A percentile compares a stretch with the other conserved stretches of the same genome.
Conservation (phyloP, 2,113 vertebrate genomes). For the Tychaedon coryphoeus region DNA sequence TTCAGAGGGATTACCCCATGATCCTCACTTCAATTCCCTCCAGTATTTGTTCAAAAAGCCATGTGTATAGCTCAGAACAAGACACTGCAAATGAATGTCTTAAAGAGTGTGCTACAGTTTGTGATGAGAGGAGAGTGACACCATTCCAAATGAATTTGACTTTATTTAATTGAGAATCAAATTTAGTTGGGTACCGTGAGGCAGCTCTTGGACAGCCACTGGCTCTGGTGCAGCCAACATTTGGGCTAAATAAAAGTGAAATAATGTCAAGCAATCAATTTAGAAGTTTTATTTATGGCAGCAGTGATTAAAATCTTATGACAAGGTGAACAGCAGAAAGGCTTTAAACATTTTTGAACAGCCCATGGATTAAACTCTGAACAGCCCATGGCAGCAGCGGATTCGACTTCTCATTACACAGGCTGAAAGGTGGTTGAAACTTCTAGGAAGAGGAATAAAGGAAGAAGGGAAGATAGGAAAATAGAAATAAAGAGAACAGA, state of each 20-base stretch:
- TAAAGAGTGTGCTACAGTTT: not conserved
- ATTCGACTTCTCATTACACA: not conserved
- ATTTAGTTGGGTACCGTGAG: rapidly evolving
- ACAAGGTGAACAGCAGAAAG: not conserved
- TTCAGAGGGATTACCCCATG: not conserved
- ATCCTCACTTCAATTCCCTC: not conserved
- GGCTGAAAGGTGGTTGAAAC: not conserved
- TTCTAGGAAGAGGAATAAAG: not conserved
- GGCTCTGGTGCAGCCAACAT: not conserved
- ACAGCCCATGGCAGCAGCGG: rapidly evolving
- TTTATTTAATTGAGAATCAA: not conserved
- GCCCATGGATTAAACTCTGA: not conserved
- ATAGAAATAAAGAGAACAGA: not conserved
- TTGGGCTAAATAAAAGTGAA: not conserved
- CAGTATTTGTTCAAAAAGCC: not conserved
- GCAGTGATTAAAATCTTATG: not conserved
- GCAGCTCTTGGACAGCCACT: not conserved
- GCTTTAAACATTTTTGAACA: not conserved
- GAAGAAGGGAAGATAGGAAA: not conserved
- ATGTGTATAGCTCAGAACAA: not conserved
- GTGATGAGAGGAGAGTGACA: not conserved
- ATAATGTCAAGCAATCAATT: not conserved
- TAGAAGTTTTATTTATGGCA: not conserved
- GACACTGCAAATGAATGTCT: not conserved
- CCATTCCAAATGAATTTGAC: not conserved